Evolutionary conservation across 2,113 vertebrate genomes (phyloP).

Genomic region (Spea multiplicata): DNA sequence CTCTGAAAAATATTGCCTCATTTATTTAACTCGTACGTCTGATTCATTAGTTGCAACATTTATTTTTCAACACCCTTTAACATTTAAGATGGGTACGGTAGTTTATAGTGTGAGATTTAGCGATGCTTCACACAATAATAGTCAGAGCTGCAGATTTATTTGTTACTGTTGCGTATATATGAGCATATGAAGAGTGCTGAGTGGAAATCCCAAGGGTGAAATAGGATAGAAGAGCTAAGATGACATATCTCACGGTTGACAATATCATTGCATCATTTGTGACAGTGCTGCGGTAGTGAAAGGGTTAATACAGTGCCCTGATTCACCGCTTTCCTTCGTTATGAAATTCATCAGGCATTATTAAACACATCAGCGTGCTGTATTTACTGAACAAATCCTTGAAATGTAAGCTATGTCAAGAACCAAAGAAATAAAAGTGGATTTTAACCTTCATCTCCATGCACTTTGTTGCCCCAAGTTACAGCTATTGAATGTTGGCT

Average conservation of each 20-base stretch:
- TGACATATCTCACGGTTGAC: slow-evolving; percentile 32
- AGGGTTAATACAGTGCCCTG: slow-evolving; percentile 6
- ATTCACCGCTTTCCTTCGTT: slow-evolving; percentile 1
- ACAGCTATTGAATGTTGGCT: neutral
- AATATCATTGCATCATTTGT: slow-evolving; percentile 26
- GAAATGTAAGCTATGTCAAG: neutral
- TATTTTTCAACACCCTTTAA: slow-evolving; percentile 8
- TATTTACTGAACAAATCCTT: neutral
- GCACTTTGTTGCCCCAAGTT: neutral
- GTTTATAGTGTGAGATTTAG: slow-evolving; percentile 43
- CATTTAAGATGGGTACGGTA: neutral
- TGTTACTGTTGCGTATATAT: slow-evolving; percentile 39
- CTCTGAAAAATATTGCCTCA: too few species aligned
- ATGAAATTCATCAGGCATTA: neutral
- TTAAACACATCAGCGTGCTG: neutral
- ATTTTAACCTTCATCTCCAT: neutral
- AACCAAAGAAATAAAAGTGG: neutral
- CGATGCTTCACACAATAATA: slow-evolving; percentile 43
- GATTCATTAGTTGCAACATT: neutral
- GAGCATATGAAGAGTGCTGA: slow-evolving; percentile 40
- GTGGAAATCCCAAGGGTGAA: slow-evolving; percentile 29
- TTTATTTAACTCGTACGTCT: too few species aligned
- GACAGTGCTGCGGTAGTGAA: slow-evolving; percentile 31
- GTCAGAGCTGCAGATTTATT: slow-evolving; percentile 35
- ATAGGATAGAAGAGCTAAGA: slow-evolving; percentile 30